Evolutionary conservation across 1,140 invertebrate species (phyloP).

Genomic region (Leptopilina clavipes): DNA sequence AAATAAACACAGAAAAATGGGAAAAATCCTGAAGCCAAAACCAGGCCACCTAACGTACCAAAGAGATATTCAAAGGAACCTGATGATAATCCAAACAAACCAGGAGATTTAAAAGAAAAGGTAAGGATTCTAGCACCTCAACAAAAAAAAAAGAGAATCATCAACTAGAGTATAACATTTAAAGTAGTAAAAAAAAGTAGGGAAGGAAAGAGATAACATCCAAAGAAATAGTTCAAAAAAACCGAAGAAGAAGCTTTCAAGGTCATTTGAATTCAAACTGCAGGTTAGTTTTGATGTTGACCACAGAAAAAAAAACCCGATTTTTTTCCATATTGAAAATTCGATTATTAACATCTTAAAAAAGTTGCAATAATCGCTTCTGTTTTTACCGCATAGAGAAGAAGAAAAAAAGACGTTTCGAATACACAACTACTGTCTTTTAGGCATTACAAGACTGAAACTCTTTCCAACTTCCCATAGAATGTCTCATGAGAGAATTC

Average conservation of each 20-base stretch:
- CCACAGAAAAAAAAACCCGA: too few species aligned
- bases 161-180: too few species aligned
- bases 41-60: conserved; percentile 51
- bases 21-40: conserved; percentile 39
- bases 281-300: neutral
- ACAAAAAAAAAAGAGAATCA: neutral
- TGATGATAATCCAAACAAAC: conserved; percentile 13
- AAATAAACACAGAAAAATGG: too few species aligned
- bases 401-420: too few species aligned
- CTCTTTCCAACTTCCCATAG: conserved; percentile 29
- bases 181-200: too few species aligned
- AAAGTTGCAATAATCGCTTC: too few species aligned
- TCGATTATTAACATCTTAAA: too few species aligned
- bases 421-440: too few species aligned
- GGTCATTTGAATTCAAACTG: neutral
- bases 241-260: conserved; percentile 42
- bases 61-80: conserved; percentile 58
- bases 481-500: too few species aligned
- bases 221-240: conserved; percentile 31
- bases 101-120: conserved; percentile 32
- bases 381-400: too few species aligned
- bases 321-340: too few species aligned
- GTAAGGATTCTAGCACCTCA: conserved; percentile 15
- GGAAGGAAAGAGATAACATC: conserved; percentile 30
- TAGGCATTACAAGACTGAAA: conserved; percentile 29